Evolutionary conservation across 2,888 invertebrate species (phyloP).

Genomic region (Neoscelio sp.): DNA sequence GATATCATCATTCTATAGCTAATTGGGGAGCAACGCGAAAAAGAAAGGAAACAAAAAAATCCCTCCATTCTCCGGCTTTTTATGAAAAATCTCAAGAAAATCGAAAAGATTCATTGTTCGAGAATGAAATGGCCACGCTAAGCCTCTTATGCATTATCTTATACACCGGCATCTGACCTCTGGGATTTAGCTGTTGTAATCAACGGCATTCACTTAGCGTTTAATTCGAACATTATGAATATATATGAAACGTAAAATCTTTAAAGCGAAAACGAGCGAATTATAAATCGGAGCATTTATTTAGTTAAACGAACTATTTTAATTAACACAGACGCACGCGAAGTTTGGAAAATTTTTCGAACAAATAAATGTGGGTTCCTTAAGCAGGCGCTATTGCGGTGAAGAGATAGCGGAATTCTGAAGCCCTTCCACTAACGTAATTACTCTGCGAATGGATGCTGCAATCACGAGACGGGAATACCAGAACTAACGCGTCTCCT

Average conservation of each 20-base stretch:
- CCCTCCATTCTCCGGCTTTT: background rate
- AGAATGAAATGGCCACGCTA: background rate
- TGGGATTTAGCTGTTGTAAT: slow-evolving; percentile 13
- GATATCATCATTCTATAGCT: too few species aligned
- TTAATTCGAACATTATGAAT: slow-evolving; percentile 35
- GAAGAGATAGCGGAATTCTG: slow-evolving; percentile 30
- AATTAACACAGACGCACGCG: slow-evolving; percentile 30
- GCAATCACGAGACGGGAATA: slow-evolving; percentile 70
- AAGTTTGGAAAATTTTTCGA: slow-evolving; percentile 40
- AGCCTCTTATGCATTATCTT: slow-evolving; percentile 13
- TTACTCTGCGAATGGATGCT: slow-evolving; percentile 72
- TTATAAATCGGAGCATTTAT: slow-evolving; percentile 14
- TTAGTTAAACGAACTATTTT: slow-evolving; percentile 39
- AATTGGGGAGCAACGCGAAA: too few species aligned
- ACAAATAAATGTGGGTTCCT: slow-evolving; percentile 52
- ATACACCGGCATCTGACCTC: slow-evolving; percentile 5
- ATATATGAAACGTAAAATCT: slow-evolving; percentile 24
- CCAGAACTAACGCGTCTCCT: slow-evolving; percentile 53
- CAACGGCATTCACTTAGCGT: slow-evolving; percentile 6
- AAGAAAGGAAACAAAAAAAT: too few species aligned
- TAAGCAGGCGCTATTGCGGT: slow-evolving; percentile 33
- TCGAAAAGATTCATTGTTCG: slow-evolving; percentile 1
- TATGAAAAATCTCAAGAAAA: background rate
- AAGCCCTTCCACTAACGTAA: slow-evolving; percentile 68
- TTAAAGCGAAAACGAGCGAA: background rate